phyloP scores from a whole-genome alignment of 2,888 invertebrate genomes.

The Tenthredo distinguenda region DNA sequence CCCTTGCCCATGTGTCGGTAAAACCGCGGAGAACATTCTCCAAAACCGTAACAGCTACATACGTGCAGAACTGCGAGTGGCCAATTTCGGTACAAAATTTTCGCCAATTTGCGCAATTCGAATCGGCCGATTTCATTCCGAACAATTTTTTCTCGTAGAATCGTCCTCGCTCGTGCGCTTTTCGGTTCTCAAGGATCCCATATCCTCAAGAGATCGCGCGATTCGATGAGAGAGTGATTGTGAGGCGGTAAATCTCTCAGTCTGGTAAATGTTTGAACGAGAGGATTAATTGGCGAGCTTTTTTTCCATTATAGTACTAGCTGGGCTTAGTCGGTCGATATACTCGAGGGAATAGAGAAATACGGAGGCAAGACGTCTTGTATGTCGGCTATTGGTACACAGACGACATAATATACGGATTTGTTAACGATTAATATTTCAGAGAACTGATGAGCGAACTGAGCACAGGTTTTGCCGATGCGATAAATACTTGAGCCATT shows the following conservation, averaged over 20 bases:
- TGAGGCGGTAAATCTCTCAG: neutral
- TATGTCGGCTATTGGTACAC: neutral
- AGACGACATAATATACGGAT: neutral
- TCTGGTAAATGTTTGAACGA: slow-evolving; percentile 13
- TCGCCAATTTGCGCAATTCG: neutral
- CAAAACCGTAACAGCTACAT: neutral
- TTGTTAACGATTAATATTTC: slow-evolving; percentile 28
- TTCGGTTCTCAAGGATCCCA: neutral
- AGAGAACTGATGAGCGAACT: neutral
- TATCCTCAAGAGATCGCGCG: neutral
- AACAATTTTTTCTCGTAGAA: neutral
- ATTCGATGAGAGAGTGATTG: neutral
- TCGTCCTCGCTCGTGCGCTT: neutral
- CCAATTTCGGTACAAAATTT: neutral
- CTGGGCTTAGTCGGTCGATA: neutral
- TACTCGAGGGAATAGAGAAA: neutral
- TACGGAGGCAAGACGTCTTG: neutral
- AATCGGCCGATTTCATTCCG: neutral
- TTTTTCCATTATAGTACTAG: neutral
- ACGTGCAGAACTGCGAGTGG: neutral
- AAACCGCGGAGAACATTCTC: neutral
- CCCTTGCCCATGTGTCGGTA: neutral
- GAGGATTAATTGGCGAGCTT: slow-evolving; percentile 12
- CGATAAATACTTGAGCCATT: neutral
- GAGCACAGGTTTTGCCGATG: neutral